Evolutionary conservation across 2,113 vertebrate species (phyloP).

Genomic region (Aythya baeri): DNA sequence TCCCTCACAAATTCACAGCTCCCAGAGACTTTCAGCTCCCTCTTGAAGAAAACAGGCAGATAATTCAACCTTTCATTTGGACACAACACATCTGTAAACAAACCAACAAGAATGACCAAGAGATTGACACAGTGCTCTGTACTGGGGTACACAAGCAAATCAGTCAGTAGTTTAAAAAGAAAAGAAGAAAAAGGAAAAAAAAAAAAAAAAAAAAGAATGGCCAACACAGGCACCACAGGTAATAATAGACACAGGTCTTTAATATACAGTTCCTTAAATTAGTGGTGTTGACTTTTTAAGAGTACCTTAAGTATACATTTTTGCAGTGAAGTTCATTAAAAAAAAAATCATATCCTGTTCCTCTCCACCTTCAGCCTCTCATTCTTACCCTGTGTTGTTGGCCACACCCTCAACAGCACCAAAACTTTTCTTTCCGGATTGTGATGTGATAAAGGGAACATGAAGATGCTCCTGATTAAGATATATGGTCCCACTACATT

Average conservation of each 20-base stretch:
- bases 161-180: neutral
- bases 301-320: neutral
- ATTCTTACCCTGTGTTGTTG: neutral
- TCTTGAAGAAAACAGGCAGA: neutral
- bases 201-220: neutral
- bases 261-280: neutral
- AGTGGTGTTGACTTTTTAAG: neutral
- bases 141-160: neutral
- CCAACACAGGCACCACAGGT: neutral
- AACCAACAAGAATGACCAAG: neutral
- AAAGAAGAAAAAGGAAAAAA: neutral
- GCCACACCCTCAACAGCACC: neutral
- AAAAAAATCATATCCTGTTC: neutral
- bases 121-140: neutral
- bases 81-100: neutral
- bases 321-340: neutral
- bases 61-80: neutral
- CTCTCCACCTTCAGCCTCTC: neutral
- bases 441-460: neutral
- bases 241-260: neutral
- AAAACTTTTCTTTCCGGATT: neutral
- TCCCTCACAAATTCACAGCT: conserved; percentile 18
- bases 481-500: neutral
- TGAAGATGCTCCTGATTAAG: neutral
- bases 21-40: neutral